These are phyloP conservation scores for Leptinotarsa peninsularis DNA, from an alignment of 2,888 invertebrate species.

Conservation along the genomic window DNA sequence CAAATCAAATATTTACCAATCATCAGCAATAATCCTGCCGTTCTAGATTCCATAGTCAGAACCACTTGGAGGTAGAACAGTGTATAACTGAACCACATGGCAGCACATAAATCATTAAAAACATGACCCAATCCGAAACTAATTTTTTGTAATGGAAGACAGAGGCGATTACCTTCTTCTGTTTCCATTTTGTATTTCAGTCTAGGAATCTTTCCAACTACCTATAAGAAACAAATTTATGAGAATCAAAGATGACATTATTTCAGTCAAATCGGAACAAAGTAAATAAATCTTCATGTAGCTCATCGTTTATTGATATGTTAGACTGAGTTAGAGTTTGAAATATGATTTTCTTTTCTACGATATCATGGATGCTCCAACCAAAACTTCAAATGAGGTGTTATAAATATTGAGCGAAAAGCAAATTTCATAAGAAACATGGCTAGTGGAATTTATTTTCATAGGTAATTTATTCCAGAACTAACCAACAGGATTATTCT, in stretches of 20 bases:
- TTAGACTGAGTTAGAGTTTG: too few relatives aligned
- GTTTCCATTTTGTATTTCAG: slow-evolving; percentile 38
- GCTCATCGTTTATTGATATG: too few relatives aligned
- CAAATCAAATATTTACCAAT: slow-evolving; percentile 68
- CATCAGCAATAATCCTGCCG: slow-evolving; percentile 76
- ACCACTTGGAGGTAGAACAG: slow-evolving; percentile 82
- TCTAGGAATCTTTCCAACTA: neutral
- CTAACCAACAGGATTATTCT: too few relatives aligned
- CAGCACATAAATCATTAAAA: slow-evolving; percentile 91
- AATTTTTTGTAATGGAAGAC: slow-evolving; percentile 65
- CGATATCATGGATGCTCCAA: too few relatives aligned
- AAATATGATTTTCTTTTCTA: too few relatives aligned
- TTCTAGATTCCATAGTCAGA: slow-evolving; percentile 70
- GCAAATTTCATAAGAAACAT: too few relatives aligned
- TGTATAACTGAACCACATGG: slow-evolving; percentile 94
- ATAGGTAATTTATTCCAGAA: too few relatives aligned
- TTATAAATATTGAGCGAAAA: too few relatives aligned
- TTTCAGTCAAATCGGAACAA: too few relatives aligned
- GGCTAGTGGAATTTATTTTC: too few relatives aligned
- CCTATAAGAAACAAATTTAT: neutral
- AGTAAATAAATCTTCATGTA: too few relatives aligned
- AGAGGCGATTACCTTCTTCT: slow-evolving; percentile 38
- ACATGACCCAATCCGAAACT: slow-evolving; percentile 83
- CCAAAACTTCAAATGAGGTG: too few relatives aligned
- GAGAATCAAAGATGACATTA: neutral